Evolutionary conservation across 2,888 invertebrate species (phyloP).

Genomic region (Drosophila neotestacea): DNA sequence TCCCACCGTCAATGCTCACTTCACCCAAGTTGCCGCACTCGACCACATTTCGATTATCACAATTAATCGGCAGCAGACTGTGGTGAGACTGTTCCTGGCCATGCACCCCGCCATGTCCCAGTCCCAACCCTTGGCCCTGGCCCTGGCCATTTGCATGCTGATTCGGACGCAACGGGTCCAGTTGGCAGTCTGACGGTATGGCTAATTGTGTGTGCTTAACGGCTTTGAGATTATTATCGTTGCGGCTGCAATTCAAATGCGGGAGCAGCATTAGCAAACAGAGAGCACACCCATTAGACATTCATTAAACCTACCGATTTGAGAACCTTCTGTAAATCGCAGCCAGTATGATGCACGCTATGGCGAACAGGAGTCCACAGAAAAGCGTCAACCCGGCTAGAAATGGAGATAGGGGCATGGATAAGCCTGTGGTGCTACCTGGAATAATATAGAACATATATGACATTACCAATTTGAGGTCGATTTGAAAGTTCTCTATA

Average conservation of each 20-base stretch:
- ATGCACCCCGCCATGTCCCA: constrained; percentile 3
- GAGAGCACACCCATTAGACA: constrained; percentile 14
- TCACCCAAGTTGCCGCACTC: constrained; percentile 76
- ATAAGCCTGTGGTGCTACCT: constrained; percentile 88
- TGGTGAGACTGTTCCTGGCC: constrained; percentile 82
- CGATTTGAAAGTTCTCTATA: not conserved
- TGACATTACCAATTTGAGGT: not conserved
- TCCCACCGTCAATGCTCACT: constrained; percentile 82
- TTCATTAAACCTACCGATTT: constrained; percentile 85
- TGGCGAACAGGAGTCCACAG: constrained; percentile 90
- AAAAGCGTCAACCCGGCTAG: constrained; percentile 91
- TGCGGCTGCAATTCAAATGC: constrained; percentile 82
- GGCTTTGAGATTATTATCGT: constrained; percentile 85
- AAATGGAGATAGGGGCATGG: constrained; percentile 90
- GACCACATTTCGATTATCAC: constrained; percentile 70
- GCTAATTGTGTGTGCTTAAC: constrained; percentile 85
- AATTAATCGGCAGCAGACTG: constrained; percentile 83
- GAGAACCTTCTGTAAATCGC: constrained; percentile 89
- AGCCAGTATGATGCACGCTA: constrained; percentile 91
- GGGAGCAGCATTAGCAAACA: constrained; percentile 36
- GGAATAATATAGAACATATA: constrained; percentile 46
- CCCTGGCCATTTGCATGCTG: constrained; percentile 69
- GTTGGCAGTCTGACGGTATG: constrained; percentile 85
- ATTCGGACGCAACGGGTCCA: constrained; percentile 84
- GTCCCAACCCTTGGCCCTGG: constrained; percentile 25